A percentile compares a stretch with the other conserved stretches of the same genome.
Conservation (phyloP, 2,113 vertebrate species). For the Orcinus orca region DNA sequence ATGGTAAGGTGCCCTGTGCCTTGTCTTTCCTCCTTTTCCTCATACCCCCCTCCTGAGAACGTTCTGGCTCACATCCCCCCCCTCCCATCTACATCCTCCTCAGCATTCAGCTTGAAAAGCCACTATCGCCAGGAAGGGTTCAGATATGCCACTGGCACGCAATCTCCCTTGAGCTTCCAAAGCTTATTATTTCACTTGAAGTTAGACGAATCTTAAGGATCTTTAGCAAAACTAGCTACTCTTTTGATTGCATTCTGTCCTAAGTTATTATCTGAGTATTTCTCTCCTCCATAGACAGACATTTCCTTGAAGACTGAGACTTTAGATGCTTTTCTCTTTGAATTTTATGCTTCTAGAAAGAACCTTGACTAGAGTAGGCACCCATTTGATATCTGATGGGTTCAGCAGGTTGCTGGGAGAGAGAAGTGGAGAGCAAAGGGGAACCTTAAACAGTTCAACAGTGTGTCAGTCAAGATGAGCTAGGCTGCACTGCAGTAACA, state of each 20-base stretch:
- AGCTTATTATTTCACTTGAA: background rate
- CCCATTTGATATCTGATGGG: background rate
- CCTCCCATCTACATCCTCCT: background rate
- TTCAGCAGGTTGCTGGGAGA: background rate
- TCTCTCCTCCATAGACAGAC: background rate
- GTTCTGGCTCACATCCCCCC: background rate
- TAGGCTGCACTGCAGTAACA: background rate
- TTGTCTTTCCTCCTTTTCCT: background rate
- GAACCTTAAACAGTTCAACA: background rate
- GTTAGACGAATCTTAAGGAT: background rate
- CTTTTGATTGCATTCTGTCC: background rate
- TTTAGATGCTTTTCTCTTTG: background rate
- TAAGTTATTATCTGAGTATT: background rate
- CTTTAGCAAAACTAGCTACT: background rate
- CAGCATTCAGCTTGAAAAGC: background rate
- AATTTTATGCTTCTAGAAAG: background rate
- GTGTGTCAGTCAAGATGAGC: background rate
- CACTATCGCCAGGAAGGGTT: background rate
- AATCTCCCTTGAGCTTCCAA: background rate
- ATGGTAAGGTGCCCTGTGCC: background rate
- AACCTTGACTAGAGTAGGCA: background rate
- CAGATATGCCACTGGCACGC: background rate
- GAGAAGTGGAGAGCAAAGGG: background rate
- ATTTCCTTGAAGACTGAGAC: background rate
- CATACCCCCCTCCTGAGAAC: background rate